These are phyloP conservation scores for Drosophila rhopaloa DNA, from an alignment of 1,140 invertebrate species.

Conservation along the genomic window DNA sequence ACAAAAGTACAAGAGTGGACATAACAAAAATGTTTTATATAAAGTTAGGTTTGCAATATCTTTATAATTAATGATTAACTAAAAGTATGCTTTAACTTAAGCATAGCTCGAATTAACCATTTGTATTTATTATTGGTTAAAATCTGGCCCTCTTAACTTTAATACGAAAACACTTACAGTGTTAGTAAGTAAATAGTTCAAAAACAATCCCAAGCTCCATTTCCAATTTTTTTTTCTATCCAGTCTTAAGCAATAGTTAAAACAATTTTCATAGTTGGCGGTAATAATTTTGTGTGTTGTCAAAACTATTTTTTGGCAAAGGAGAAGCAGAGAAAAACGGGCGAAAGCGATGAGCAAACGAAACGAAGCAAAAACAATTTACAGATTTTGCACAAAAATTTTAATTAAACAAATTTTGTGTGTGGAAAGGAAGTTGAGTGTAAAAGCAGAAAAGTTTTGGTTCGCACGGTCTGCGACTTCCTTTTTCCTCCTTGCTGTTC, in stretches of 20 bases:
- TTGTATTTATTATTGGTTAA: too few relatives aligned
- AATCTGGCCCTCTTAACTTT: not conserved
- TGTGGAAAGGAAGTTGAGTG: slow-evolving; percentile 67
- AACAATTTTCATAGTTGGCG: slow-evolving; percentile 46
- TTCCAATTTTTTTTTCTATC: slow-evolving; percentile 5
- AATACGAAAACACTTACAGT: not conserved
- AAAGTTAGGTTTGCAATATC: too few relatives aligned
- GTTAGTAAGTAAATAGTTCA: not conserved
- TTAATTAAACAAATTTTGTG: slow-evolving; percentile 83
- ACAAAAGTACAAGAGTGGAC: too few relatives aligned
- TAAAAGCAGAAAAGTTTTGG: slow-evolving; percentile 55
- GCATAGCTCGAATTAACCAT: too few relatives aligned
- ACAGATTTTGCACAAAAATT: slow-evolving; percentile 81
- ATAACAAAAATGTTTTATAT: too few relatives aligned
- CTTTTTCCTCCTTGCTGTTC: slow-evolving; percentile 32
- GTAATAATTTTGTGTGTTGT: slow-evolving; percentile 45
- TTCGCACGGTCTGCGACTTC: slow-evolving; percentile 78
- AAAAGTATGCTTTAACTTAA: too few relatives aligned
- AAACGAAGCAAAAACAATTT: slow-evolving; percentile 79
- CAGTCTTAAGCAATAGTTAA: slow-evolving; percentile 17
- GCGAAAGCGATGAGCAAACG: slow-evolving; percentile 45
- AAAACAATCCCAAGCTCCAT: slow-evolving; percentile 1
- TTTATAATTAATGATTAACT: too few relatives aligned
- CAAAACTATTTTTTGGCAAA: slow-evolving; percentile 50
- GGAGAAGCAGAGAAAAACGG: slow-evolving; percentile 6